Evolutionary conservation across 2,797 vertebrate species (phyloP).

Genomic region (Hippoglossus hippoglossus): DNA sequence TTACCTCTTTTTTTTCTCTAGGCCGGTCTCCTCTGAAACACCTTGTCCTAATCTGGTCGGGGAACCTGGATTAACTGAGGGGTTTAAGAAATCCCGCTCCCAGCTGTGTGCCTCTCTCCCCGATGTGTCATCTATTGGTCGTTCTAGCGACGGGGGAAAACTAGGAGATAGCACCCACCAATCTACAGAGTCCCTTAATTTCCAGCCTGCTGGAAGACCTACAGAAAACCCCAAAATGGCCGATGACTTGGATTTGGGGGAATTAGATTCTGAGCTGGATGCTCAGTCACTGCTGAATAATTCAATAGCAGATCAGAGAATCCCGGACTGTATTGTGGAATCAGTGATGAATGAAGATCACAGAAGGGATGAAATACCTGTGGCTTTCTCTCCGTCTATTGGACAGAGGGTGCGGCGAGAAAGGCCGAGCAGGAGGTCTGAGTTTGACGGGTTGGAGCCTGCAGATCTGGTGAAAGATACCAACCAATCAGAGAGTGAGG

Average conservation of each 20-base stretch:
- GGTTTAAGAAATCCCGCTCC: slow-evolving; percentile 47
- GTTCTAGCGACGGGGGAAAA: slow-evolving; percentile 17
- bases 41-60: slow-evolving; percentile 80
- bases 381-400: slow-evolving; percentile 81
- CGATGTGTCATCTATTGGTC: slow-evolving; percentile 78
- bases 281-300: slow-evolving; percentile 25
- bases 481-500: slow-evolving; percentile 38
- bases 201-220: slow-evolving; percentile 26
- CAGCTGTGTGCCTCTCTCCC: slow-evolving; percentile 80
- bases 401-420: slow-evolving; percentile 79
- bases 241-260: slow-evolving; percentile 44
- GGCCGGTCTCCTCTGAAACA: slow-evolving; percentile 48
- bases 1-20: slow-evolving; percentile 36
- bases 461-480: slow-evolving; percentile 67
- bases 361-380: slow-evolving; percentile 53
- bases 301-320: slow-evolving; percentile 40
- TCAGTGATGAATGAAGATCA: slow-evolving; percentile 69
- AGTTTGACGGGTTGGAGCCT: slow-evolving; percentile 47
- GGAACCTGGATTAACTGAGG: slow-evolving; percentile 55
- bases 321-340: slow-evolving; percentile 77
- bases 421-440: slow-evolving; percentile 56
- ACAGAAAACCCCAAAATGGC: slow-evolving; percentile 19
- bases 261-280: slow-evolving; percentile 62
- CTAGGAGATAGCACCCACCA: slow-evolving; percentile 31
- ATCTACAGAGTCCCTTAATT: slow-evolving; percentile 60